phyloP scores from a whole-genome alignment of 1,140 invertebrate species.

The Atta colombica region DNA sequence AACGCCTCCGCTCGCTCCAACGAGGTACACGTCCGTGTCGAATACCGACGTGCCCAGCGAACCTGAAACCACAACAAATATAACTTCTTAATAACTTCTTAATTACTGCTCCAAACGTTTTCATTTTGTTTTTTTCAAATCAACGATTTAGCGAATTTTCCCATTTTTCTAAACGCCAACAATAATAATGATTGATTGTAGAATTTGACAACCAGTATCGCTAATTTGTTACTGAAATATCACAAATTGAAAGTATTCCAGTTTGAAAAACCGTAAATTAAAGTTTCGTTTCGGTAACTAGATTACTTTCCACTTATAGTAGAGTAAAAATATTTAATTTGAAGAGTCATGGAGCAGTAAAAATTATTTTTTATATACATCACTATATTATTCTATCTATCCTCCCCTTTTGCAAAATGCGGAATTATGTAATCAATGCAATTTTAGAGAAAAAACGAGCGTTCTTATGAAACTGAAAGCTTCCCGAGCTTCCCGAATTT shows the following conservation, averaged over 20 bases:
- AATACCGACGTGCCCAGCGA: conserved; percentile 98
- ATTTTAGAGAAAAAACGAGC: conserved; percentile 17
- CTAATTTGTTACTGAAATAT: conserved; percentile 14
- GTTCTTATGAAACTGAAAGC: conserved; percentile 8
- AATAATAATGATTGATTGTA: conserved; percentile 29
- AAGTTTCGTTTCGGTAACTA: background rate
- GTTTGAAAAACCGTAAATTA: conserved; percentile 13
- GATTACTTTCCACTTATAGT: background rate
- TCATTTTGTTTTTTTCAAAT: background rate
- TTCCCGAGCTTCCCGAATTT: conserved; percentile 5
- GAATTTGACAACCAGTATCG: background rate
- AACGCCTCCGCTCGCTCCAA: conserved; percentile 97
- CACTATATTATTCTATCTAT: background rate
- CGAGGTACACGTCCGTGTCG: conserved; percentile 96
- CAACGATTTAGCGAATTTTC: background rate
- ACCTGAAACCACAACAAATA: conserved; percentile 84
- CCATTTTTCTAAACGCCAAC: background rate
- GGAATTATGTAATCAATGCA: conserved; percentile 44
- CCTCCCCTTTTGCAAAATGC: background rate
- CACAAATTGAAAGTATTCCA: background rate
- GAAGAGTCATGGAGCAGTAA: background rate
- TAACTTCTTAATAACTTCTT: conserved; percentile 15
- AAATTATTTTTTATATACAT: background rate
- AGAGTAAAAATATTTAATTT: background rate
- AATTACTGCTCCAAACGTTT: background rate